Conservation (phyloP, 1,140 invertebrate genomes). For the Drosophila lini region DNA sequence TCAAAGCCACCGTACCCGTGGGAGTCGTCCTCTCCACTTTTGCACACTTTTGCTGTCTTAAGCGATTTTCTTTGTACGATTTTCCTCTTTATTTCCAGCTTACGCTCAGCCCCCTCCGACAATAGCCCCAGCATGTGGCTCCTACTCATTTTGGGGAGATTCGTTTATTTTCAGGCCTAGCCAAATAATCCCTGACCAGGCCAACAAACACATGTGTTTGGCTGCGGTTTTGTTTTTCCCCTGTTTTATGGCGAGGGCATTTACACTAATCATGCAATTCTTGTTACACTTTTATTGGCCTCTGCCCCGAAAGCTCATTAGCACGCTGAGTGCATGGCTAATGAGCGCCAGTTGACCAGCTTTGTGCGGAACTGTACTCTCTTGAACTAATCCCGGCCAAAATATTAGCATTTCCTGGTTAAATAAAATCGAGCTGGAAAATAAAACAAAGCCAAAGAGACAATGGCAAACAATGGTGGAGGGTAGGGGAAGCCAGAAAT, state of each 20-base stretch:
- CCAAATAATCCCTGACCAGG: conserved; percentile 43
- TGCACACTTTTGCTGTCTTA: conserved; percentile 59
- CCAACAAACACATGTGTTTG: conserved; percentile 26
- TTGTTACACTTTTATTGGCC: conserved; percentile 64
- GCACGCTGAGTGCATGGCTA: conserved; percentile 70
- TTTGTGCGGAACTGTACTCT: conserved; percentile 31
- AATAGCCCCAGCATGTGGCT: conserved; percentile 41
- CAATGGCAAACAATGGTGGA: conserved; percentile 38
- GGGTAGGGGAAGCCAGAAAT: conserved; percentile 37
- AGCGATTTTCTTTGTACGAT: conserved; percentile 49
- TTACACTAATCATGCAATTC: conserved; percentile 75
- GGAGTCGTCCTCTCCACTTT: background rate
- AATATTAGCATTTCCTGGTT: conserved; percentile 69
- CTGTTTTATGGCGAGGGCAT: conserved; percentile 60
- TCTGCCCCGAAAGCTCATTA: conserved; percentile 52
- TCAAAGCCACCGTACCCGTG: background rate
- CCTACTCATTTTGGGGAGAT: conserved; percentile 46
- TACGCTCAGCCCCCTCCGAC: conserved; percentile 25
- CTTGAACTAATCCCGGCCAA: conserved; percentile 37
- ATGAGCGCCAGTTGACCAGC: conserved; percentile 51
- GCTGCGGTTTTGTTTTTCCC: conserved; percentile 29
- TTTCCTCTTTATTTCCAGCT: conserved; percentile 29
- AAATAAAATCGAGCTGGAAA: conserved; percentile 34
- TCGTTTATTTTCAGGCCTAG: conserved; percentile 40
- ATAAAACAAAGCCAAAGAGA: conserved; percentile 46